Conservation (phyloP, 2,113 vertebrate species). For the Pseudorasbora parva region DNA sequence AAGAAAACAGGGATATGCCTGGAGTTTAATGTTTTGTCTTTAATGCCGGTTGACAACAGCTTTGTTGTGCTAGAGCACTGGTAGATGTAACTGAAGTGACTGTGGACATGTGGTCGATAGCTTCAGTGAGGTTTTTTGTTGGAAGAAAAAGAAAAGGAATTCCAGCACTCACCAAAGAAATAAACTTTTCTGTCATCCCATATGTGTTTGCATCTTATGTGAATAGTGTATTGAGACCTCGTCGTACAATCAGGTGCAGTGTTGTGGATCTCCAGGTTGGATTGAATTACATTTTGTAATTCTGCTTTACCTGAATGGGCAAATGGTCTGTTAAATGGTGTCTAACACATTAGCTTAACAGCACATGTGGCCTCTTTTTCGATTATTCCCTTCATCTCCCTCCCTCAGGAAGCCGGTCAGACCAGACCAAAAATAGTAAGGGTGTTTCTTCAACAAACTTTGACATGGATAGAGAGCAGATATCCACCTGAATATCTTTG, state of each 20-base stretch:
- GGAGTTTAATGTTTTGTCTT: not conserved
- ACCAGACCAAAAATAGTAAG: conserved; percentile 11
- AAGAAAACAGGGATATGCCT: too few species aligned
- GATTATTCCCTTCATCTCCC: not conserved
- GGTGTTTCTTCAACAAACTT: conserved; percentile 8
- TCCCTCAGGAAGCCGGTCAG: not conserved
- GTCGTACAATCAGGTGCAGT: conserved; percentile 49
- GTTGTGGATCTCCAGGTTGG: conserved; percentile 6
- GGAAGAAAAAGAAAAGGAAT: not conserved
- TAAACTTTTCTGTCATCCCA: not conserved
- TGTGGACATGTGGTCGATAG: not conserved
- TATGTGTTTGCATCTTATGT: conserved; percentile 6
- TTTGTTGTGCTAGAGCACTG: not conserved
- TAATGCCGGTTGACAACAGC: not conserved
- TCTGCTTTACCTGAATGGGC: conserved; percentile 29
- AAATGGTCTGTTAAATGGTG: conserved; percentile 49
- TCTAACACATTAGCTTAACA: conserved; percentile 46
- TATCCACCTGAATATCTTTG: conserved; percentile 2
- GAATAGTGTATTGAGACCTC: conserved; percentile 41
- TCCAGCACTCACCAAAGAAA: not conserved
- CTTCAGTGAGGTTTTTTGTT: not conserved
- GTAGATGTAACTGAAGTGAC: not conserved
- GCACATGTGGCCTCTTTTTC: conserved; percentile 11
- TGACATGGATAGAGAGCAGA: conserved; percentile 40
- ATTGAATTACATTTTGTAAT: conserved; percentile 46